Evolutionary conservation across 2,113 vertebrate species (phyloP), one percentile per base, ranked within the genome.

Genomic region (Australoheros scitulus): DNA sequence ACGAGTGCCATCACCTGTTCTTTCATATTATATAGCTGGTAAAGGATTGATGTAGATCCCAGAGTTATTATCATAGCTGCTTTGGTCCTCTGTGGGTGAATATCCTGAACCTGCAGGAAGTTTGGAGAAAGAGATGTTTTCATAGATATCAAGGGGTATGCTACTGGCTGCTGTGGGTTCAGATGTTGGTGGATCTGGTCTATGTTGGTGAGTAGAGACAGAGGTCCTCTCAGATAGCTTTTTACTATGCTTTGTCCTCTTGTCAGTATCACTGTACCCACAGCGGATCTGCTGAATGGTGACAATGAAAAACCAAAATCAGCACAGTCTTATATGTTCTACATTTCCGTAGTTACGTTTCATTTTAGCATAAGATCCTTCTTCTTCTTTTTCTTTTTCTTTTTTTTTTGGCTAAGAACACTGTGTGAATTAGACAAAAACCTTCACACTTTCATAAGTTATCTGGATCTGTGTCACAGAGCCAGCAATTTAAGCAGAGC

Each of bases 21-120:
- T 55, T 50, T 63, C 22, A 50, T 57, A n/a, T 29, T 29, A 3
- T 41, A 10, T 1, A 13, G 4, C 2, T 13, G 76, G 72, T 38
- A 87, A 60, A 15, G 75, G 63, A 7, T 59, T 61, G 56, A 81
- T 34, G 60, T 88, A 82, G 32, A 79, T 15, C n/a, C 10, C 1
- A 9, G 70, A 20, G 36, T 1, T 34, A 17, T 8, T 7, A 22
- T 77, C 24, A 7, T 18, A 22, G 17, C 72, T 0, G 0, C 76
- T 63, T 75, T 34, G 57, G 61, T 6, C 10, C 2, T 79, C 56
- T 63, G 55, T 15, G 5, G 65, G 2, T 8, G 61, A 63, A 38
- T 3, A 1, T 32, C 14, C 65, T 14, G 58, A 58, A 41, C 11
- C 1, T 9, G 22, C 13, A 2, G 8, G 1, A 6, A 2, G 8